Evolutionary conservation across 2,888 invertebrate genomes (phyloP).

Genomic region (Ellobium chinense): DNA sequence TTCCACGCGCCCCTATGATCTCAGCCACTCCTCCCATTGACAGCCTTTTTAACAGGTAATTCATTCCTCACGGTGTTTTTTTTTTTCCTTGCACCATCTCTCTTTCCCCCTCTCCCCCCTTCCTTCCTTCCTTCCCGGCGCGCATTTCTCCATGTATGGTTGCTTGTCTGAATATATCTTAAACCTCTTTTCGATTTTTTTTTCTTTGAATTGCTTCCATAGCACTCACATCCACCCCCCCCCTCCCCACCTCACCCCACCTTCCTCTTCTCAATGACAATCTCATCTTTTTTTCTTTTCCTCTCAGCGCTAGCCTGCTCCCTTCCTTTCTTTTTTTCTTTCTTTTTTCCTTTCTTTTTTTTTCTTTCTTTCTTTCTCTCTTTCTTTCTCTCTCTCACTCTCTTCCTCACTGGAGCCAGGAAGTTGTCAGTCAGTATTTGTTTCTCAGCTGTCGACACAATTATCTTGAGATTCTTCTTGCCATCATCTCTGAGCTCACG

Average conservation of each 20-base stretch:
- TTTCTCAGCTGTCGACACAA: too few relatives aligned
- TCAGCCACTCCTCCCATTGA: too few relatives aligned
- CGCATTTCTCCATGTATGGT: too few relatives aligned
- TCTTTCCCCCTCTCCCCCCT: background rate
- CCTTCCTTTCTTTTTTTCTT: background rate
- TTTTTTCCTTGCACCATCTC: too few relatives aligned
- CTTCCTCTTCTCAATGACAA: background rate
- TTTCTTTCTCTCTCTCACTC: conserved; percentile 16
- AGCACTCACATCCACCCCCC: background rate
- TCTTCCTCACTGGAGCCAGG: too few relatives aligned
- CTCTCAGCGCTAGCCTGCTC: background rate
- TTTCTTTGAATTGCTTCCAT: too few relatives aligned
- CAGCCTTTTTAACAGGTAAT: too few relatives aligned
- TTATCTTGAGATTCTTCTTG: background rate
- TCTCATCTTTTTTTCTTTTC: conserved; percentile 3
- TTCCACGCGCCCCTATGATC: too few relatives aligned
- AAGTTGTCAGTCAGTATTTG: too few relatives aligned
- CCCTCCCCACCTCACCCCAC: background rate
- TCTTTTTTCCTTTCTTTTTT: conserved; percentile 19
- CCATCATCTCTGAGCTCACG: conserved; percentile 7
- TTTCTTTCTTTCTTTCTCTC: conserved; percentile 10
- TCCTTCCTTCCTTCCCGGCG: background rate
- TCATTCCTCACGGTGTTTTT: too few relatives aligned
- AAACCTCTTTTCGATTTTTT: too few relatives aligned
- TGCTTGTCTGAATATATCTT: too few relatives aligned